Base-by-base conservation (phyloP, 1,140 invertebrate genomes). In the Anoplolepis gracilipes region DNA sequence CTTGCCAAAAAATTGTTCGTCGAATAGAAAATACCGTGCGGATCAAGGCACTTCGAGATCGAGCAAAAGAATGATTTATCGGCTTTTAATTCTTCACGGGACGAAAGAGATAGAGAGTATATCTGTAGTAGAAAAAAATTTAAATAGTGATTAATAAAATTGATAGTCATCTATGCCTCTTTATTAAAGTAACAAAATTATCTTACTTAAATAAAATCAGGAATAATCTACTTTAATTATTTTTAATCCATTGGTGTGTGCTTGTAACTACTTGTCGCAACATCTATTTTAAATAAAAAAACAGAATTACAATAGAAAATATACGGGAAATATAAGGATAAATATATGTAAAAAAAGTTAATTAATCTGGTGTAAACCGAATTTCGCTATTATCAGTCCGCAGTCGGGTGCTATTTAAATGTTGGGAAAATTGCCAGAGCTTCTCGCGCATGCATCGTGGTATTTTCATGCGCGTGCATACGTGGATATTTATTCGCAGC, bases 371-470 rank as follows among this genome's bases (percentile, higher is more conserved):
- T 46, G 67, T 22, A 36, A 82, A 73, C 53, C 39, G 46, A 82
- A 73, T 82, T 81, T 82, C 59, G 53, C 67, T 59, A 82, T 82
- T 82, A 59, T 46, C 36, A 57, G 33, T 59, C 25, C 67, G 55
- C 53, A 28, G 36, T 33, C 53, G 53, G 25, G 7, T 82, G 53
- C 67, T 72, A 82, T 82, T 82, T 82, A 82, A 82, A 73, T 73
- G 78, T 73, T 73, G 67, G 78, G 78, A 82, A 82, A 82, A 61
- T 82, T 82, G 78, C 78, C 78, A 82, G 46, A 49, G 53, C 53
- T 81, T 46, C 30, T 73, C 67, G 36, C 57, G 22, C 22, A 59
- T 36, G 59, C 36, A 28, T 82, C 78, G 67, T n/a, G 25, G 36
- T 16, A 73, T 82, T 82, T 73, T 73, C 78, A 46, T 49, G 49